These are phyloP conservation scores for Antechinus flavipes DNA, from an alignment of 2,113 vertebrate species.

Conservation along the genomic window DNA sequence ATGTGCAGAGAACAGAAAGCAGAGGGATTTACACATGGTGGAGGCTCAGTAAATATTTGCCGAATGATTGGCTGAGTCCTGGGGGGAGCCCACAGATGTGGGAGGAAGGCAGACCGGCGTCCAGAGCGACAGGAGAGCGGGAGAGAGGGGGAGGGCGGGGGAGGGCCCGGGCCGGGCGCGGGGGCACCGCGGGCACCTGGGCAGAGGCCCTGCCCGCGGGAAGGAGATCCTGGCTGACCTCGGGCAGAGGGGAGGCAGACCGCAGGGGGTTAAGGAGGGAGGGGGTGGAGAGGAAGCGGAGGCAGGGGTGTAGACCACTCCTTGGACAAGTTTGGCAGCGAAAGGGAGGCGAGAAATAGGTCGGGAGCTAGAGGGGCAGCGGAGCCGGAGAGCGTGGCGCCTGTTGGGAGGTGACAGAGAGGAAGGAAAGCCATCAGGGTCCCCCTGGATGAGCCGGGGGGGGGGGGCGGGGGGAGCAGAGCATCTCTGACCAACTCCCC, in stretches of 20 bases:
- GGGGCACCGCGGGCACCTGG: slow-evolving; percentile 46
- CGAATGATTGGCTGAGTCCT: background rate
- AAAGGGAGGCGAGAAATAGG: slow-evolving; percentile 62
- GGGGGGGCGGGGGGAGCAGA: background rate
- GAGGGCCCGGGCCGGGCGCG: slow-evolving; percentile 58
- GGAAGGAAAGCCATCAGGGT: background rate
- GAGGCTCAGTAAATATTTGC: slow-evolving; percentile 14
- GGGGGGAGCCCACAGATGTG: background rate
- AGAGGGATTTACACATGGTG: background rate
- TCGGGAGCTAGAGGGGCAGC: slow-evolving; percentile 66
- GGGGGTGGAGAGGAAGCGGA: slow-evolving; percentile 74
- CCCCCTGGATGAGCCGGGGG: background rate
- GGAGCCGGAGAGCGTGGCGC: slow-evolving; percentile 4
- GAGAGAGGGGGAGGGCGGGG: slow-evolving; percentile 63
- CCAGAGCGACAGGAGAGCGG: slow-evolving; percentile 33
- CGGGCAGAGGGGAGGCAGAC: background rate
- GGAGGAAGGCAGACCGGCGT: slow-evolving; percentile 53
- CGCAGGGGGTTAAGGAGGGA: slow-evolving; percentile 69
- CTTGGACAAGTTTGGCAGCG: slow-evolving; percentile 74
- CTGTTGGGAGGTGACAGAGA: slow-evolving; percentile 22
- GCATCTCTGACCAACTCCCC: background rate
- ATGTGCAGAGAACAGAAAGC: slow-evolving; percentile 36
- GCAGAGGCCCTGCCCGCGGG: background rate
- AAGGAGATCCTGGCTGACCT: slow-evolving; percentile 45
- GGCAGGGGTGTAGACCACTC: slow-evolving; percentile 77